Conservation (phyloP, 1,140 invertebrate genomes). For the Pseudoatta argentina region DNA sequence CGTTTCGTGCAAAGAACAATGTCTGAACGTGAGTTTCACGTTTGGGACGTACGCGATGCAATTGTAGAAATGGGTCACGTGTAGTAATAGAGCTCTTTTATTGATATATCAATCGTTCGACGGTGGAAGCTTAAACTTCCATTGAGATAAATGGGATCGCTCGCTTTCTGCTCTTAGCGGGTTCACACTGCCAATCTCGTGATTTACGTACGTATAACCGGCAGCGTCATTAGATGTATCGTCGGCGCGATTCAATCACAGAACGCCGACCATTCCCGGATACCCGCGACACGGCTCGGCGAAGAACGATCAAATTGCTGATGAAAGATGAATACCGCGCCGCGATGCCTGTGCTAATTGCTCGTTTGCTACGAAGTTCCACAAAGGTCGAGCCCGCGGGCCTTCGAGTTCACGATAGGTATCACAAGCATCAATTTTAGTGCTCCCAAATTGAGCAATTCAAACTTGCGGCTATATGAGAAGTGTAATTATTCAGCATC, state of each 20-base stretch:
- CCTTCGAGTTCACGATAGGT: background rate
- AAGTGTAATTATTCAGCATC: slow-evolving; percentile 7
- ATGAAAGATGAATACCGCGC: slow-evolving; percentile 61
- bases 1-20: background rate
- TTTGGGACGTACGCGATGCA: background rate
- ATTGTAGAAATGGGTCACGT: slow-evolving; percentile 31
- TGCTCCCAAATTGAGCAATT: slow-evolving; percentile 10
- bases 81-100: slow-evolving; percentile 3
- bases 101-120: slow-evolving; percentile 51
- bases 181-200: slow-evolving; percentile 34
- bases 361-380: slow-evolving; percentile 36
- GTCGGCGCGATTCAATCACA: slow-evolving; percentile 64
- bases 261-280: slow-evolving; percentile 58
- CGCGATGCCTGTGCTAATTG: slow-evolving; percentile 52
- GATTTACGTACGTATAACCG: slow-evolving; percentile 45
- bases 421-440: slow-evolving; percentile 34
- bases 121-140: background rate
- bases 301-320: slow-evolving; percentile 60
- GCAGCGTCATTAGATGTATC: slow-evolving; percentile 54
- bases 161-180: background rate
- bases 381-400: slow-evolving; percentile 32
- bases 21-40: background rate
- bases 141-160: slow-evolving; percentile 35
- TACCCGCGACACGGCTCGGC: slow-evolving; percentile 55
- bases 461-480: background rate